Percentiles rank a stretch among this genome's conserved stretches.
Conservation (phyloP, 2,797 vertebrate genomes). For the Luscinia megarhynchos region DNA sequence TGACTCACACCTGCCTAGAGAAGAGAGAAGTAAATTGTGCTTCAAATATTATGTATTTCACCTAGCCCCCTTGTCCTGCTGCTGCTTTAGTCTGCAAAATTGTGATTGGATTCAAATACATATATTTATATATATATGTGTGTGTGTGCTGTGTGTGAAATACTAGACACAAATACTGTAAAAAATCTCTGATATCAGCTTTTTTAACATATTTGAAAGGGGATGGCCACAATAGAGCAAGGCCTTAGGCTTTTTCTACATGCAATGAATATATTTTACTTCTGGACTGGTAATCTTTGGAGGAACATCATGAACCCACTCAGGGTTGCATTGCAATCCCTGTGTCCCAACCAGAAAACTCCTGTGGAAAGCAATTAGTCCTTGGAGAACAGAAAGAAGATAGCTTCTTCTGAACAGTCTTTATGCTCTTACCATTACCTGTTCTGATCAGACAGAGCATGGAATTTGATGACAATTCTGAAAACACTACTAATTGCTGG, state of each 20-base stretch:
- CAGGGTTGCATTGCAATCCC: background rate
- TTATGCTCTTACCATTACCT: background rate
- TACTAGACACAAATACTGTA: background rate
- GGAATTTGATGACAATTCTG: background rate
- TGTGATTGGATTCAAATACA: background rate
- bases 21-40: background rate
- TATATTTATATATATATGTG: rapidly evolving
- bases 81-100: background rate
- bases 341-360: background rate
- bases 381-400: background rate
- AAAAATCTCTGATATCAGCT: background rate
- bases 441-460: background rate
- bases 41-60: background rate
- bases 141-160: background rate
- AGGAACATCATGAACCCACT: background rate
- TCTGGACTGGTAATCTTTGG: background rate
- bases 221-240: background rate
- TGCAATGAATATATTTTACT: background rate
- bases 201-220: background rate
- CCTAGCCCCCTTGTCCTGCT: background rate
- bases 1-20: background rate
- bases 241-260: background rate
- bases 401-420: background rate
- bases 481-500: background rate
- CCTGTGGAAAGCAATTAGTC: background rate